A percentile compares a stretch with the other conserved stretches of the same genome.
Evolutionary conservation across 2,113 vertebrate species (phyloP).

Genomic region (Cavia porcellus): DNA sequence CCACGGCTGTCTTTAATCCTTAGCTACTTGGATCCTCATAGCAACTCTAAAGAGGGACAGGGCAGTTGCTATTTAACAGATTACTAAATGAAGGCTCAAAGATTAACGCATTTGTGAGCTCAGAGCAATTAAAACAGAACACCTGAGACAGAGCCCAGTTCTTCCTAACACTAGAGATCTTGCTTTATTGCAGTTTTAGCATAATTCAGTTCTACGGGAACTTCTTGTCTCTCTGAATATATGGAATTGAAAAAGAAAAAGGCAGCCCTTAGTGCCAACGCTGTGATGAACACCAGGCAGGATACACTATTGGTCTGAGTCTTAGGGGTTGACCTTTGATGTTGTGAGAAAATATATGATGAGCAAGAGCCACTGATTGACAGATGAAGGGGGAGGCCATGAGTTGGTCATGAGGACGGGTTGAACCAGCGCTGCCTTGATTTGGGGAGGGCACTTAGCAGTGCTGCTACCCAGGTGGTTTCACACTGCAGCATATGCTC

Average conservation of each 20-base stretch:
- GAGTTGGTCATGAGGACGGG: not conserved
- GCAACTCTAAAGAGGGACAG: not conserved
- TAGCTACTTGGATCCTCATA: not conserved
- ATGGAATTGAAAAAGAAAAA: not conserved
- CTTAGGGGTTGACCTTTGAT: not conserved
- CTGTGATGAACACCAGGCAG: not conserved
- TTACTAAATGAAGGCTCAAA: not conserved
- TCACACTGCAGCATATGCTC: conserved; percentile 62
- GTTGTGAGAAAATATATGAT: not conserved
- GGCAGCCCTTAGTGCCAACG: not conserved
- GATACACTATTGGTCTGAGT: not conserved
- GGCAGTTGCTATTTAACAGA: conserved; percentile 9
- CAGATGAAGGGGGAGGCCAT: not conserved
- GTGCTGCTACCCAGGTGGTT: conserved; percentile 66
- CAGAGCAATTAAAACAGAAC: not conserved
- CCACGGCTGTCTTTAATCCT: not conserved
- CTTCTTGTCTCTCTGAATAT: not conserved
- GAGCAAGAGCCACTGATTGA: not conserved
- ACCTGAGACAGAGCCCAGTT: not conserved
- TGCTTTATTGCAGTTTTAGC: not conserved
- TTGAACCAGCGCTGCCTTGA: not conserved
- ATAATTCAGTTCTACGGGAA: not conserved
- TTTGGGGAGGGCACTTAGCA: conserved; percentile 12
- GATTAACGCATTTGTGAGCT: not conserved
- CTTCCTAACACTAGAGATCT: not conserved